Base-by-base conservation (phyloP, 2,797 vertebrate species). In the Xenentodon cancila region DNA sequence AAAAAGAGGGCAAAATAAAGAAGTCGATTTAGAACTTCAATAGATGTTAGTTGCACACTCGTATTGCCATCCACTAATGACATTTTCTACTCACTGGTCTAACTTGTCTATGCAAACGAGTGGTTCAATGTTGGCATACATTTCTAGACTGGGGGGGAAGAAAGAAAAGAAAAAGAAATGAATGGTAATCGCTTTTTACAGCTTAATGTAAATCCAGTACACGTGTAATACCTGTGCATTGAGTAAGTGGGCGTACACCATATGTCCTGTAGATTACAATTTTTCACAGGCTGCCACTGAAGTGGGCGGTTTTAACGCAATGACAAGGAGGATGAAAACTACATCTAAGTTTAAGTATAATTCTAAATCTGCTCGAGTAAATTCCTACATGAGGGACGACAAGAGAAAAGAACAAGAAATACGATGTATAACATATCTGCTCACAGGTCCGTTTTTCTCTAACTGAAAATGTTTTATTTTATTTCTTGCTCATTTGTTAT, bases 201-300 rank as follows among this genome's bases (percentile, higher is more conserved):
- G 74, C 64, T 80, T 64, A 62, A 77, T 75, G 67, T 80, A 75
- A 88, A 90, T 88, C 85, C 65, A 42, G 73, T 56, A 65, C 64
- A 73, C 65, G 84, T 84, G 64, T 82, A 82, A 88, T 81, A 88
- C 44, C 73, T 84, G 82, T 71, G 66, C 70, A 72, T 30, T 34
- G 66, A 73, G 43, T 34, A 72, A 85, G 80, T 73, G 79, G 66
- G 64, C 43, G 51, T 19, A 27, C 66, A 16, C 75, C 88, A 88
- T 82, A 89, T 88, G 88, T 86, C 71, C 63, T 50, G 59, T 21
- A 49, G 53, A 80, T 53, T 71, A n/a, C 62, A 63, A 91, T 91
- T 90, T 48, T 82, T 65, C 81, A 88, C 88, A 84, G 67, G 43
- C 86, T 85, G 84, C 7, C 53, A 30, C 0, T 82, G 66, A 80